Evolutionary conservation across 2,797 vertebrate genomes (phyloP).

Genomic region (Paramormyrops hopkinsi): DNA sequence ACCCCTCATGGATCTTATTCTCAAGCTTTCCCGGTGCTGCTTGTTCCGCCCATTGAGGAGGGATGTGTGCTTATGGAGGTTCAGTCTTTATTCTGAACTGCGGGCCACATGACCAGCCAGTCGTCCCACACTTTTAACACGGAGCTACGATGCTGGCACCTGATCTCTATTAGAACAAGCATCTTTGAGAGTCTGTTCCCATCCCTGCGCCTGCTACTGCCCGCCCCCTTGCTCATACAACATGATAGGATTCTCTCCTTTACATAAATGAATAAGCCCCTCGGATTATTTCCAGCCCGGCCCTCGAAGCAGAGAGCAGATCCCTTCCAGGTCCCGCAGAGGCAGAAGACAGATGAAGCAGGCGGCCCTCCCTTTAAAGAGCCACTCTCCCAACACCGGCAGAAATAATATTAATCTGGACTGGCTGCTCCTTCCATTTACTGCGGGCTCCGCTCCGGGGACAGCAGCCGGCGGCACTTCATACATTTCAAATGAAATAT

Average conservation of each 20-base stretch:
- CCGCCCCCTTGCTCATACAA: constrained; percentile 59
- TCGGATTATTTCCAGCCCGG: constrained; percentile 52
- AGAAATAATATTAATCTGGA: constrained; percentile 67
- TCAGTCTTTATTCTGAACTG: neutral
- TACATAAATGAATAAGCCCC: constrained; percentile 66
- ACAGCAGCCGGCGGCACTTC: constrained; percentile 64
- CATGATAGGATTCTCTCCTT: constrained; percentile 54
- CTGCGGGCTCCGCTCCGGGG: constrained; percentile 62
- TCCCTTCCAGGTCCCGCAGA: constrained; percentile 41
- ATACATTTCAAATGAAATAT: constrained; percentile 72
- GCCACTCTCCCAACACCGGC: constrained; percentile 56
- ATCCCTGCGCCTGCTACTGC: constrained; percentile 43
- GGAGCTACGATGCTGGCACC: constrained; percentile 10
- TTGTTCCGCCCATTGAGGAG: neutral
- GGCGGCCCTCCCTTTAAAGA: constrained; percentile 57
- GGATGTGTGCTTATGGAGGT: neutral
- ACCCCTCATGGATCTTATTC: neutral
- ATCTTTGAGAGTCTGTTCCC: constrained; percentile 37
- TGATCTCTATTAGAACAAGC: constrained; percentile 34
- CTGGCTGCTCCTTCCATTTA: constrained; percentile 68
- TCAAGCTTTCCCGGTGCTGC: neutral
- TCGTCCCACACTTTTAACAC: constrained; percentile 27
- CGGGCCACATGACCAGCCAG: neutral
- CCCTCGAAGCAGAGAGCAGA: constrained; percentile 47
- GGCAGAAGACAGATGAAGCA: constrained; percentile 48